A percentile compares a stretch with the other conserved stretches of the same genome.
Evolutionary conservation across 2,113 vertebrate species (phyloP).

Genomic region (Marmota monax): DNA sequence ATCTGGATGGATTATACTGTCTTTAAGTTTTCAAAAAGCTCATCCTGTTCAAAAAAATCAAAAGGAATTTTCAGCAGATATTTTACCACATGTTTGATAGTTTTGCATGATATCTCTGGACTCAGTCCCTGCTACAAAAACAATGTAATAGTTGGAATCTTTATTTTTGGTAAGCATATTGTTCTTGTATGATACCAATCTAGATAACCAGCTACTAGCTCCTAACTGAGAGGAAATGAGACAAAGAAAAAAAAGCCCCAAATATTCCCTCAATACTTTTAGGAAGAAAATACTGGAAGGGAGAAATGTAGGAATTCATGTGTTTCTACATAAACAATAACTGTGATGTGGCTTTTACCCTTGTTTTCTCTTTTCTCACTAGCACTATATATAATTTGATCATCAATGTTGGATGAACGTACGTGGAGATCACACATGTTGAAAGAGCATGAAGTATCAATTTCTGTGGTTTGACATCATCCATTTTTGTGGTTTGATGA

Average conservation of each 20-base stretch:
- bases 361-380: background rate
- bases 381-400: background rate
- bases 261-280: conserved; percentile 38
- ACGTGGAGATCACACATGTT: background rate
- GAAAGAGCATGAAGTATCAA: background rate
- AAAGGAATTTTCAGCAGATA: background rate
- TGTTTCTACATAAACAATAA: background rate
- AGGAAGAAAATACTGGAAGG: conserved; percentile 47
- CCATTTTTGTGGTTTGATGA: conserved; percentile 70
- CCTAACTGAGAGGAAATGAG: background rate
- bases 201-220: conserved; percentile 30
- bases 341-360: background rate
- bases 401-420: background rate
- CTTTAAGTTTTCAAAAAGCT: background rate
- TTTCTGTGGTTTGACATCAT: conserved; percentile 60
- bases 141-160: background rate
- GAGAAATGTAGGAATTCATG: background rate
- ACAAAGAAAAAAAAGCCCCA: conserved; percentile 39
- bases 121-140: background rate
- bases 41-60: background rate
- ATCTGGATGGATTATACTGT: background rate
- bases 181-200: background rate
- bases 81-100: background rate
- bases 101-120: conserved; percentile 1
- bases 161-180: background rate